These are phyloP conservation scores for Castor canadensis DNA, from an alignment of 2,113 vertebrate genomes.

Conservation along the genomic window DNA sequence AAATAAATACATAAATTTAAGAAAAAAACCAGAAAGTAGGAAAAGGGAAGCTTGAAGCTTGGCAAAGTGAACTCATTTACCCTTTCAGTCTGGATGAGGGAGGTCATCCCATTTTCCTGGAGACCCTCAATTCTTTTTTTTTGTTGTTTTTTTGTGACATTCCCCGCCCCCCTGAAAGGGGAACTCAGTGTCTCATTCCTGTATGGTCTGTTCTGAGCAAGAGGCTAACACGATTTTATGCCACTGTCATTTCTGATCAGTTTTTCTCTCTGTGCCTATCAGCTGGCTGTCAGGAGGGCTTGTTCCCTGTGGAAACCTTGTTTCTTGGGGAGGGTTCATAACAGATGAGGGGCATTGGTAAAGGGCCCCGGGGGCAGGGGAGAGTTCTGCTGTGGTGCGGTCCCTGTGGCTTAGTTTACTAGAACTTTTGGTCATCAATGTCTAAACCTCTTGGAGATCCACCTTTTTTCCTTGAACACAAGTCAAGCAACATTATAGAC, in stretches of 20 bases:
- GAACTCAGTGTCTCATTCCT: not conserved
- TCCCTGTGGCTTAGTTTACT: conserved; percentile 53
- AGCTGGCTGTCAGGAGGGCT: not conserved
- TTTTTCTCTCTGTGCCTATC: not conserved
- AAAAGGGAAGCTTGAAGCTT: not conserved
- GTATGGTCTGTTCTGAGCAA: not conserved
- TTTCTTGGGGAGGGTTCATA: not conserved
- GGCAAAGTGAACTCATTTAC: fast-evolving
- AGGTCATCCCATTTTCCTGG: no score
- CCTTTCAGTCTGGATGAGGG: no score
- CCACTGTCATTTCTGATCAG: conserved; percentile 37
- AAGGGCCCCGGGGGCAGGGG: not conserved
- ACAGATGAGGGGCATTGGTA: no score
- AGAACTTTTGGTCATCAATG: conserved; percentile 23
- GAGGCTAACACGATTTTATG: not conserved
- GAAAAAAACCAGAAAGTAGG: no score
- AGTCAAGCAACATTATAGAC: conserved; percentile 34
- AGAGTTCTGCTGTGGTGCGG: not conserved
- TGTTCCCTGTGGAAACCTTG: not conserved
- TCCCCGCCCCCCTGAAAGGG: not conserved
- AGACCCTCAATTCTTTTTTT: no score
- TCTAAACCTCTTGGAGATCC: conserved; percentile 56
- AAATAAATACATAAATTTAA: no score
- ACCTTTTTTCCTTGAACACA: conserved; percentile 43
- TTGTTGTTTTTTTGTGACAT: no score